Conservation (phyloP, 2,797 vertebrate genomes). For the Miichthys miiuy region DNA sequence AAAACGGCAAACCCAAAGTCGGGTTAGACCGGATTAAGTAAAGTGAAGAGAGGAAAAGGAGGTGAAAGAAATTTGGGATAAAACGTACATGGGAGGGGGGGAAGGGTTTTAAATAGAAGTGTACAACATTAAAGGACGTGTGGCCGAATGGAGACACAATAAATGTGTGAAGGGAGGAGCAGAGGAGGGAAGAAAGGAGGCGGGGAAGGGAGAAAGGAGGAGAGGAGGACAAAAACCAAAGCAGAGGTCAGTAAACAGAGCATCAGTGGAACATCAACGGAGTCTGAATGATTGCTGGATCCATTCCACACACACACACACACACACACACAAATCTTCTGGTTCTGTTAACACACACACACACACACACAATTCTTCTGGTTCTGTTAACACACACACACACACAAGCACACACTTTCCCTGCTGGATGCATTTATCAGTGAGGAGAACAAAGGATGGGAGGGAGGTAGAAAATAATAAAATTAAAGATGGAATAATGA, state of each 20-base stretch:
- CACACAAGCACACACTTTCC: constrained; percentile 30
- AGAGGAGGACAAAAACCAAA: constrained; percentile 87
- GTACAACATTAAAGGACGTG: constrained; percentile 31
- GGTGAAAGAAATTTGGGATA: constrained; percentile 46
- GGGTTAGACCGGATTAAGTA: constrained; percentile 77
- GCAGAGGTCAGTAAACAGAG: constrained; percentile 84
- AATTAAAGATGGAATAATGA: constrained; percentile 34
- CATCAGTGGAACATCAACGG: constrained; percentile 84
- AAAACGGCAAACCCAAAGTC: constrained; percentile 68
- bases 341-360: constrained; percentile 40
- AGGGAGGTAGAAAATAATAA: constrained; percentile 40
- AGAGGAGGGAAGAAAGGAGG: constrained; percentile 82
- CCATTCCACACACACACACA: constrained; percentile 11
- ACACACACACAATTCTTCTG: constrained; percentile 36
- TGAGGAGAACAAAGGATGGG: constrained; percentile 58
- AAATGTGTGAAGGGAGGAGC: constrained; percentile 88
- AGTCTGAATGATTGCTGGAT: constrained; percentile 77
- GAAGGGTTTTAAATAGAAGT: constrained; percentile 22
- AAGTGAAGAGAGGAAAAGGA: constrained; percentile 19
- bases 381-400: constrained; percentile 38
- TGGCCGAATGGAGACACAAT: constrained; percentile 63
- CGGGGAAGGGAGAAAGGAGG: constrained; percentile 80
- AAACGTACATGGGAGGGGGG: constrained; percentile 33
- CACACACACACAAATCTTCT: constrained; percentile 3
- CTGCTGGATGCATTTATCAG: constrained; percentile 64